These are phyloP conservation scores for Dynastes maya DNA, from an alignment of 2,888 invertebrate genomes.

Conservation along the genomic window DNA sequence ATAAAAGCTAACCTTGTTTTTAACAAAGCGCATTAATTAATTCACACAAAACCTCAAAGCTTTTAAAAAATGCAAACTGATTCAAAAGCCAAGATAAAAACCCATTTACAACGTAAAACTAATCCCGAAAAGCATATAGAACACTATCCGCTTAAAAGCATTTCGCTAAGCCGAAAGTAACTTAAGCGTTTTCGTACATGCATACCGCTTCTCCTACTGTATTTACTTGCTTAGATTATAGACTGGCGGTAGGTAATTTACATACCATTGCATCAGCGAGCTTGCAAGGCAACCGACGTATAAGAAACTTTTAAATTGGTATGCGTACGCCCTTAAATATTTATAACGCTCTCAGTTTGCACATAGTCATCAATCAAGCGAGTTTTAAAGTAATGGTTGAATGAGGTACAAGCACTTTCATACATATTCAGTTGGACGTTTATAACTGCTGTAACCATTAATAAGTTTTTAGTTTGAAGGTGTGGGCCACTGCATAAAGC, in stretches of 20 bases:
- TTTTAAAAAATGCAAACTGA: neutral
- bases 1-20: no score
- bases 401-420: conserved; percentile 17
- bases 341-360: conserved; percentile 27
- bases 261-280: conserved; percentile 20
- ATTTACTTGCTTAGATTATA: neutral
- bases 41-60: neutral
- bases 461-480: neutral
- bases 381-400: conserved; percentile 29
- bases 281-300: neutral
- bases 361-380: conserved; percentile 13
- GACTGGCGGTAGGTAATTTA: conserved; percentile 23
- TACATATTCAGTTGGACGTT: conserved; percentile 23
- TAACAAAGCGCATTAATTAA: neutral
- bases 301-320: conserved; percentile 37
- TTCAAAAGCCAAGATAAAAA: neutral
- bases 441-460: conserved; percentile 1
- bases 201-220: neutral
- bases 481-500: neutral
- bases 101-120: neutral
- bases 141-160: neutral
- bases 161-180: neutral
- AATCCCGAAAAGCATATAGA: neutral
- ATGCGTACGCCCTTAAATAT: conserved; percentile 24
- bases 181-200: neutral